phyloP scores from a whole-genome alignment of 2,113 vertebrate species.

The Willisornis vidua region DNA sequence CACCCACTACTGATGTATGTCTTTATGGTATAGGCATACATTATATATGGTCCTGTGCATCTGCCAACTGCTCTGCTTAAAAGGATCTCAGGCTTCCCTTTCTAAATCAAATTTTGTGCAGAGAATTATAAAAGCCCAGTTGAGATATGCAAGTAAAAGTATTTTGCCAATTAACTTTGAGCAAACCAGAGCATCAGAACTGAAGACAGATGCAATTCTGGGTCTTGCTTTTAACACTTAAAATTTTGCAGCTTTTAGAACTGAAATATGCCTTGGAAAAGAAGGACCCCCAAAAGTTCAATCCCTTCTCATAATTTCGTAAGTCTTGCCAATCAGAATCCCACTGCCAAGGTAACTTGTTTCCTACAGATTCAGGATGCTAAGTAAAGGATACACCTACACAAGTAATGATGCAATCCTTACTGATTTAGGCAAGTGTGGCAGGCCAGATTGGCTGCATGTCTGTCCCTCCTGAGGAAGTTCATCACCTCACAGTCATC shows the following conservation, averaged over 20 bases:
- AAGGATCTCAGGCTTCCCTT: constrained; percentile 5
- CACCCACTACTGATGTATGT: constrained; percentile 18
- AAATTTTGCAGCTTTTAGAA: neutral
- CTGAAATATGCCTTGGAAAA: neutral
- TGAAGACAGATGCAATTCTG: neutral
- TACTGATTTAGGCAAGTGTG: neutral
- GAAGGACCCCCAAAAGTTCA: neutral
- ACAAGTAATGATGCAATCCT: neutral
- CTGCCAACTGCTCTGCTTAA: constrained; percentile 7
- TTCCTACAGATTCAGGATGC: constrained; percentile 7
- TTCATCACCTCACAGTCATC: neutral
- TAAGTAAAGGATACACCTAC: constrained; percentile 48
- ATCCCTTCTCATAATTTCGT: neutral
- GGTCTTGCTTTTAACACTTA: neutral
- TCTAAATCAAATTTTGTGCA: neutral
- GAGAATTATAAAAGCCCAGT: neutral
- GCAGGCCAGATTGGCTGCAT: neutral
- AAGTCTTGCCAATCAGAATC: neutral
- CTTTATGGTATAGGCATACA: neutral
- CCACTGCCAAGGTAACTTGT: neutral
- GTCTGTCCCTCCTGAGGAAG: neutral
- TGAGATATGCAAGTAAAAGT: constrained; percentile 4
- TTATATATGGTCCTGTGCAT: neutral
- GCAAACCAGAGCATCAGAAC: neutral
- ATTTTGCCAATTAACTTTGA: constrained; percentile 1